A percentile compares a stretch with the other conserved stretches of the same genome.
phyloP scores from a whole-genome alignment of 2,113 vertebrate species.

The Prochilodus magdalenae region DNA sequence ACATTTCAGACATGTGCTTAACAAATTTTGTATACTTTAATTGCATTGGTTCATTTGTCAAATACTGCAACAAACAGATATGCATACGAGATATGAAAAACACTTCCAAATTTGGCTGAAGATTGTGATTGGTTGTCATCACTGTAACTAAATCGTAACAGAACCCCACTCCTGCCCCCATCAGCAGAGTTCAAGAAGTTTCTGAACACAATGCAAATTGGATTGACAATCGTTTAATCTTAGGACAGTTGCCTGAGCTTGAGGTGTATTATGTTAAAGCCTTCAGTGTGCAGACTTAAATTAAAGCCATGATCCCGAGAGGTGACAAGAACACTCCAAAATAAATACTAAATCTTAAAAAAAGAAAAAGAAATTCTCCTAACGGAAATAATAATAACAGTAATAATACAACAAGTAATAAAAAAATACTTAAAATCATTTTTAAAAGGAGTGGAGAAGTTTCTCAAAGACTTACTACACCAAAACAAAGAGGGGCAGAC shows the following conservation, averaged over 20 bases:
- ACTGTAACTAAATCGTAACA: neutral
- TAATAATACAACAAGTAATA: neutral
- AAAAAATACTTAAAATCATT: neutral
- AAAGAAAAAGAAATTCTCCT: neutral
- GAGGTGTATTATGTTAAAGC: constrained; percentile 35
- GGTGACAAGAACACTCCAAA: constrained; percentile 8
- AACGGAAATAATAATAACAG: too few relatives aligned
- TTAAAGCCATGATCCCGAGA: constrained; percentile 18
- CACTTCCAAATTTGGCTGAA: neutral
- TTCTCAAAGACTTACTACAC: neutral
- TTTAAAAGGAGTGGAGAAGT: neutral
- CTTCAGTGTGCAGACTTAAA: constrained; percentile 4
- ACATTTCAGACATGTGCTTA: neutral
- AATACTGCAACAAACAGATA: constrained; percentile 18
- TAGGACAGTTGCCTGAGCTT: constrained; percentile 21
- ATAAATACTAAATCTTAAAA: constrained; percentile 22
- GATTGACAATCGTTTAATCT: neutral
- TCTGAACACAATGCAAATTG: constrained; percentile 1
- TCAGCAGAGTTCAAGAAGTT: constrained; percentile 6
- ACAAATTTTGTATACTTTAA: constrained; percentile 45
- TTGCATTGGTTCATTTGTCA: constrained; percentile 11
- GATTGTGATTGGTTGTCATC: neutral
- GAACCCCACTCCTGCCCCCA: neutral
- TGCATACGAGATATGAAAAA: constrained; percentile 18
- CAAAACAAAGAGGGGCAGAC: neutral